Evolutionary conservation across 2,113 vertebrate species (phyloP), one percentile per base, ranked within the genome.

Genomic region (Cyprinus carpio): DNA sequence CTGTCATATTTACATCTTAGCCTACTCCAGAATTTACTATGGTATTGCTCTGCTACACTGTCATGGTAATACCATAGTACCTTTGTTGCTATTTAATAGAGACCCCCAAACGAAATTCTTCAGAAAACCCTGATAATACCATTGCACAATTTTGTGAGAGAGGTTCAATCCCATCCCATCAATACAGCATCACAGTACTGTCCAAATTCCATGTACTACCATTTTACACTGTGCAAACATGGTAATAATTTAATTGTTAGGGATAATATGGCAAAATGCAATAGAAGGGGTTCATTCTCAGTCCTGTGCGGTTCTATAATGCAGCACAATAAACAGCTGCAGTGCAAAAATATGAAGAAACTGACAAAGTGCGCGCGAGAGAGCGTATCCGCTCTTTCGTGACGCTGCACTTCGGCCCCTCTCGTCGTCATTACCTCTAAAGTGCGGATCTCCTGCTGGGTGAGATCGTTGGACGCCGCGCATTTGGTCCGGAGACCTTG

Each of bases 401-500:
- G 92, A 92, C 93, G 92, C 90, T 90, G 92, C 91, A 92, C 65
- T 93, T 93, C 92, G 88, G 83, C 89, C 69, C 72, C 46, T 51
- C 83, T 43, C 16, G 74, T 27, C 25, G 72, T 87, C 62, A 2
- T 93, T 96, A 98, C 97, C 97, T 98, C 97, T 89, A 98, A 93
- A 90, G 96, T 98, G 92, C 97, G 96, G 88, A 98, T 98, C 94
- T 98, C 97, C 90, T 98, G 96, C 94, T 98, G 97, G 37, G 97
- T 97, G 90, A 98, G 97, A 95, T 98, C 97, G 95, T 98, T 98
- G 91, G 96, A 97, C 89, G 96, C 97, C 4, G 97, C 95, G 91
- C 97, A 98, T 92, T 98, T 97, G 87, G 97, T 98, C 93, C 97
- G 95, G 80, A 98, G 95, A 90, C 97, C 97, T 91, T 96, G 96